Percentiles rank a stretch among this genome's conserved stretches.
These are phyloP conservation scores for Ammospiza maritima DNA, from an alignment of 2,797 vertebrate species.

Conservation along the genomic window DNA sequence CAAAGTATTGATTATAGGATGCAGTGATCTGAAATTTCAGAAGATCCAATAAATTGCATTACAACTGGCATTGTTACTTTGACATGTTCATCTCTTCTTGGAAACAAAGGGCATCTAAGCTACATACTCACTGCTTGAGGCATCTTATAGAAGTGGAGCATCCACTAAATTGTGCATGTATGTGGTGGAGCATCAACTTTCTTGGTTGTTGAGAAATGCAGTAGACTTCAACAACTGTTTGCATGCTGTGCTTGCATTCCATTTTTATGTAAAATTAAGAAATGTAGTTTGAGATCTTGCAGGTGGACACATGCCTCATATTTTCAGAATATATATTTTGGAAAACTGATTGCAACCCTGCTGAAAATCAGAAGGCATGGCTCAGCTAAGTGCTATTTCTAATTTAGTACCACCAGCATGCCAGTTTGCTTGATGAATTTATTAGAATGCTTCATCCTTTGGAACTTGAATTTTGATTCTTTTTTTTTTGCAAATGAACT, in stretches of 20 bases:
- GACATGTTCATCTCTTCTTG: neutral
- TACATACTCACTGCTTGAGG: neutral
- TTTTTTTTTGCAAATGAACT: neutral
- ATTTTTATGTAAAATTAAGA: neutral
- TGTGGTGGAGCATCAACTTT: neutral
- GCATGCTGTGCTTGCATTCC: neutral
- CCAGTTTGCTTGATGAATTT: neutral
- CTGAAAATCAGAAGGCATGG: neutral
- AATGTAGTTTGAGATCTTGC: neutral
- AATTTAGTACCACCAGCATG: neutral
- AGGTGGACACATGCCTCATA: neutral
- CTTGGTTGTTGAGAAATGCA: neutral
- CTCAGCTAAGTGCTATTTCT: neutral
- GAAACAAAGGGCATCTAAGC: neutral
- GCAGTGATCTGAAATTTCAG: constrained; percentile 46
- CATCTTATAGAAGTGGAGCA: neutral
- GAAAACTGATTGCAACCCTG: neutral
- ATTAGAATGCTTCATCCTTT: neutral
- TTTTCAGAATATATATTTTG: neutral
- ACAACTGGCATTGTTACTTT: neutral
- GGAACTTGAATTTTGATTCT: neutral
- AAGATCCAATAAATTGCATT: constrained; percentile 40
- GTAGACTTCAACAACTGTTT: neutral
- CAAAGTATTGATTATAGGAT: constrained; percentile 52
- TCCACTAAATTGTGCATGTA: neutral